Conservation (phyloP, 2,113 vertebrate species). For the Xyrauchen texanus region DNA sequence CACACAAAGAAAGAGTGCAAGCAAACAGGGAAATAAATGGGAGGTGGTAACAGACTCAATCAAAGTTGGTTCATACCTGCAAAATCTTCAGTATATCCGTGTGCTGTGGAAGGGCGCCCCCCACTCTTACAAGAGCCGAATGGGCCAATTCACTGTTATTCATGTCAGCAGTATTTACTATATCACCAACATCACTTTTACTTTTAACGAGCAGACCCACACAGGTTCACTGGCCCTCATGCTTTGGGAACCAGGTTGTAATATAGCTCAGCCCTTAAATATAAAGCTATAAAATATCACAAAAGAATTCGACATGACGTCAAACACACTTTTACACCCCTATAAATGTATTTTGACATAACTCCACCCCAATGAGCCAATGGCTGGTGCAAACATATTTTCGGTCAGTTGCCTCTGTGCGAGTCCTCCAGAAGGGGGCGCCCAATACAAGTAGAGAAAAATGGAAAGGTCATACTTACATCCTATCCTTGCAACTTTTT, state of each 20-base stretch:
- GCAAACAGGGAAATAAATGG: slow-evolving; percentile 18
- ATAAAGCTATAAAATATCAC: no score
- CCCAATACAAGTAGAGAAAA: slow-evolving; percentile 96
- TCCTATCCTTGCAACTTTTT: slow-evolving; percentile 99
- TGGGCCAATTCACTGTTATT: slow-evolving; percentile 81
- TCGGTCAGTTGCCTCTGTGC: slow-evolving; percentile 93
- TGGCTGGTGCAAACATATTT: neutral
- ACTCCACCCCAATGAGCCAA: neutral
- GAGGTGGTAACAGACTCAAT: slow-evolving; percentile 54
- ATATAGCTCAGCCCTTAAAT: no score
- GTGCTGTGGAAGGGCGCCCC: slow-evolving; percentile 99
- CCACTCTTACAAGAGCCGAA: slow-evolving; percentile 84
- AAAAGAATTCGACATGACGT: no score
- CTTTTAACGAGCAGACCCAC: slow-evolving; percentile 67
- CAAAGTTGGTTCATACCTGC: slow-evolving; percentile 83
- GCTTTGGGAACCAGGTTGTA: neutral
- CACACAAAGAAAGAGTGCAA: slow-evolving; percentile 7
- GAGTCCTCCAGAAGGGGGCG: slow-evolving; percentile 97
- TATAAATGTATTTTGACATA: neutral
- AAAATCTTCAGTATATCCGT: slow-evolving; percentile 90
- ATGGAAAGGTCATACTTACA: slow-evolving; percentile 99
- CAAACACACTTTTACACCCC: neutral
- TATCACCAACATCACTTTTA: slow-evolving; percentile 66
- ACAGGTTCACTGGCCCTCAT: slow-evolving; percentile 74
- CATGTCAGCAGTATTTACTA: slow-evolving; percentile 69